phyloP scores from a whole-genome alignment of 2,888 invertebrate genomes.

The Volucella bombylans region DNA sequence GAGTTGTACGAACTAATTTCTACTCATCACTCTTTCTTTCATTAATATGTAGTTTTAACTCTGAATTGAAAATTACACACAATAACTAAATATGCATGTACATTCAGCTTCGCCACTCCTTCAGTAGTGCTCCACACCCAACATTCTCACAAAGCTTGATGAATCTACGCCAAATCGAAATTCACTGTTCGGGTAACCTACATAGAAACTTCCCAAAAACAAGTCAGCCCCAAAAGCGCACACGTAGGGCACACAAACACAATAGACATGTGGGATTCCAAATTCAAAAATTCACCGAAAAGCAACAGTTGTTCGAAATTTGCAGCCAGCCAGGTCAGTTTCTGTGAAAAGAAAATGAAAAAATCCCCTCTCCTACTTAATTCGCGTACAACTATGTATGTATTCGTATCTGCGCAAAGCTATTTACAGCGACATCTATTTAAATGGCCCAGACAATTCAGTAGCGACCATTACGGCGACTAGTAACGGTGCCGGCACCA shows the following conservation, averaged over 20 bases:
- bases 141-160: too few species aligned
- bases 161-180: slow-evolving; percentile 20
- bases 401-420: slow-evolving; percentile 11
- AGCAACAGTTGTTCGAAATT: slow-evolving; percentile 41
- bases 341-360: not conserved
- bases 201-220: slow-evolving; percentile 27
- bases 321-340: slow-evolving; percentile 2
- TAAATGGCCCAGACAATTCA: slow-evolving; percentile 49
- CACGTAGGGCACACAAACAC: not conserved
- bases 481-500: not conserved
- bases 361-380: not conserved
- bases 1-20: too few species aligned
- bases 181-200: slow-evolving; percentile 53
- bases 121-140: too few species aligned
- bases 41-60: too few species aligned
- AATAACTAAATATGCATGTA: too few species aligned
- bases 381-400: not conserved
- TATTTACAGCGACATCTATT: slow-evolving; percentile 51
- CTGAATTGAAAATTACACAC: too few species aligned
- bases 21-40: too few species aligned
- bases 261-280: slow-evolving; percentile 1
- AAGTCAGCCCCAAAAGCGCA: slow-evolving; percentile 16
- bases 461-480: not conserved
- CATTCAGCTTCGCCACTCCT: too few species aligned
- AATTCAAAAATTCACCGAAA: not conserved